phyloP scores from a whole-genome alignment of 2,113 vertebrate species.

The Merops nubicus region DNA sequence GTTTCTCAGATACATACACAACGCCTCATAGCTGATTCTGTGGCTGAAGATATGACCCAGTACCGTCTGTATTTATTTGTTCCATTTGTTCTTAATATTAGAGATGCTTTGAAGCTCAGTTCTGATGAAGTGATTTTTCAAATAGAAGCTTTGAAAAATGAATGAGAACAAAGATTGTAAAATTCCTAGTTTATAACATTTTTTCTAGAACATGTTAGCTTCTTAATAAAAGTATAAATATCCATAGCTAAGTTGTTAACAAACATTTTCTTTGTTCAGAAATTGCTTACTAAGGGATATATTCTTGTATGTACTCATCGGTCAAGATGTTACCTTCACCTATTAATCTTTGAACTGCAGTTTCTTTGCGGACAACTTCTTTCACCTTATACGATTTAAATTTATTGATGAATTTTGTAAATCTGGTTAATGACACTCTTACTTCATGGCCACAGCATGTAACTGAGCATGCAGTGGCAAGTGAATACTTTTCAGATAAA shows the following conservation, averaged over 20 bases:
- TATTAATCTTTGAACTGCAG: not conserved
- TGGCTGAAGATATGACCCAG: not conserved
- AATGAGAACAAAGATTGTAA: not conserved
- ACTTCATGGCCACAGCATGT: not conserved
- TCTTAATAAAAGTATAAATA: not conserved
- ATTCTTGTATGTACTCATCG: not conserved
- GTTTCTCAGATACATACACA: not conserved
- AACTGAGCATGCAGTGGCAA: not conserved
- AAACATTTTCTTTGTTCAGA: not conserved
- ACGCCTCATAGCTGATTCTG: not conserved
- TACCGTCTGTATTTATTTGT: not conserved
- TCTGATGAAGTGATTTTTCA: not conserved
- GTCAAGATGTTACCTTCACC: not conserved
- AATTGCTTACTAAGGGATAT: not conserved
- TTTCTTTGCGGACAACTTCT: not conserved
- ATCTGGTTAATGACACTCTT: not conserved
- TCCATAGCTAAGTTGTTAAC: not conserved
- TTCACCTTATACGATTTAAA: not conserved
- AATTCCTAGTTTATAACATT: not conserved
- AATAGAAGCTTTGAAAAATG: not conserved
- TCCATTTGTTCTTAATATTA: not conserved
- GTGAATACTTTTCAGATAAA: not conserved
- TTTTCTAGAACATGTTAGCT: not conserved
- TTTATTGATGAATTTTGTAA: not conserved
- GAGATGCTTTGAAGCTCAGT: not conserved